phyloP scores from a whole-genome alignment of 1,140 invertebrate species.

The Diorhabda sublineata region DNA sequence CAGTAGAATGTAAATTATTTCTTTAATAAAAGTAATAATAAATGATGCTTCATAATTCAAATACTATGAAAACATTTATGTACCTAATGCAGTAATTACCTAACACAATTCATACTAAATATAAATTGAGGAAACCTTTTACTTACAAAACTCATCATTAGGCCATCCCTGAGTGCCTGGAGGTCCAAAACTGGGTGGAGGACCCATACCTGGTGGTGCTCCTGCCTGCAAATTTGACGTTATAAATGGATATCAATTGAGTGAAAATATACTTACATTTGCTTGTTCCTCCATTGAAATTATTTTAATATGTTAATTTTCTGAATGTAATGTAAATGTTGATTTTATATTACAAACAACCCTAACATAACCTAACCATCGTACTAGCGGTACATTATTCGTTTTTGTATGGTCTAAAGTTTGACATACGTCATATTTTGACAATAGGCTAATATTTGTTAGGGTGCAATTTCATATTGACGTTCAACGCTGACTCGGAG shows the following conservation, averaged over 20 bases:
- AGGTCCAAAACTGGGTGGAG: conserved; percentile 10
- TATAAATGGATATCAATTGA: not conserved
- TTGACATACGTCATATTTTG: too few species aligned
- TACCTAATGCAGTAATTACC: not conserved
- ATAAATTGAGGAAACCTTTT: not conserved
- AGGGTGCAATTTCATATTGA: too few species aligned
- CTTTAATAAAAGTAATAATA: conserved; percentile 9
- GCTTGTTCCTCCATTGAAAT: not conserved
- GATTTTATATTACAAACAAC: too few species aligned
- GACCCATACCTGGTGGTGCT: not conserved
- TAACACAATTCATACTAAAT: not conserved
- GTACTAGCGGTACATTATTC: too few species aligned
- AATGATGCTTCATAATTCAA: not conserved
- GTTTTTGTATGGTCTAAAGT: too few species aligned
- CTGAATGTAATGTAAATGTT: not conserved
- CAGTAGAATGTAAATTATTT: not conserved
- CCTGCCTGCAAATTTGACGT: not conserved
- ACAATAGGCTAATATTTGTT: too few species aligned
- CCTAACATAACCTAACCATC: too few species aligned
- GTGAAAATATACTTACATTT: not conserved
- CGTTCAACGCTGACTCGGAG: too few species aligned
- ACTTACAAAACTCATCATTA: conserved; percentile 18
- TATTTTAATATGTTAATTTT: not conserved
- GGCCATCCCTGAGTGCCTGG: conserved; percentile 19
- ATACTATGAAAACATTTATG: not conserved